Evolutionary conservation across 2,113 vertebrate genomes (phyloP).

Genomic region (Notarius quadriscutis): DNA sequence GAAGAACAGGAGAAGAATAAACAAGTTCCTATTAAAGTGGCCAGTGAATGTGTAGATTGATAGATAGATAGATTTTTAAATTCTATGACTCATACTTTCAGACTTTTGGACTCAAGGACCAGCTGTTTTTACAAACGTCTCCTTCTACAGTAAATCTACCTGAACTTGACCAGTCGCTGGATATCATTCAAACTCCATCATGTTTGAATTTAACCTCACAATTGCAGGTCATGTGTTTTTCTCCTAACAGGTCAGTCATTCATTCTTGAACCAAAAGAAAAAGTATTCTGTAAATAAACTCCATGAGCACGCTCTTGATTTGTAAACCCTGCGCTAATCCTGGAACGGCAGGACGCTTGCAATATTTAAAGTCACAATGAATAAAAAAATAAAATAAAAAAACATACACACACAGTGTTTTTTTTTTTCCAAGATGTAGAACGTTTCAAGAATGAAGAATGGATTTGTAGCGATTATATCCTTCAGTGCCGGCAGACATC

Average conservation of each 20-base stretch:
- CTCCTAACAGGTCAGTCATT: neutral
- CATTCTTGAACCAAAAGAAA: neutral
- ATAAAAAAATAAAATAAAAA: neutral
- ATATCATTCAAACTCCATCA: neutral
- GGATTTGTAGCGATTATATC: slow-evolving; percentile 3
- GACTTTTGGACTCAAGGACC: neutral
- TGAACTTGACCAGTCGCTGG: no score
- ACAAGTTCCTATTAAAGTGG: no score
- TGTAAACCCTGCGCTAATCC: neutral
- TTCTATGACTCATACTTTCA: neutral
- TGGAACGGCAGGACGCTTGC: no score
- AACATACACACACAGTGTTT: neutral
- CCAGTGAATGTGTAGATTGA: no score
- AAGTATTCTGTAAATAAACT: neutral
- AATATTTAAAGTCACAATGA: neutral
- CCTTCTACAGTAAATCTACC: no score
- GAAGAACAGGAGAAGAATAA: no score
- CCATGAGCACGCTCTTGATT: neutral
- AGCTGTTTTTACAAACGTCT: no score
- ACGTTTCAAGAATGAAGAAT: neutral
- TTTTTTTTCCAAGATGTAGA: neutral
- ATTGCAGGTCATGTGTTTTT: neutral
- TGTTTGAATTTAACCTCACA: neutral
- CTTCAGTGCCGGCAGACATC: neutral
- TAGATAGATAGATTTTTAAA: no score